phyloP scores from a whole-genome alignment of 2,113 vertebrate species.

The Xiphorhynchus elegans region DNA sequence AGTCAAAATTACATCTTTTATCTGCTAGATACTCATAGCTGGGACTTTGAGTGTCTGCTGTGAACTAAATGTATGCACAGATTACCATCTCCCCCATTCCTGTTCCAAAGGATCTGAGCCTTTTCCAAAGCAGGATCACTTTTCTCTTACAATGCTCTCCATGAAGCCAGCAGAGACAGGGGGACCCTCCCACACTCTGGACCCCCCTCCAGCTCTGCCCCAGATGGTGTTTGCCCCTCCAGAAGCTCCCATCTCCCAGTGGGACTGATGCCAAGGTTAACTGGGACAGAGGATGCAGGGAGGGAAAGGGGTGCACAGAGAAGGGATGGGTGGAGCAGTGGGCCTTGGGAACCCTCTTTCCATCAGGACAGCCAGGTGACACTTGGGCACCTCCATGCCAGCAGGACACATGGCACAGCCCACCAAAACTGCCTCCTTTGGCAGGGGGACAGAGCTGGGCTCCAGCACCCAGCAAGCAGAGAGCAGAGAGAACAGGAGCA shows the following conservation, averaged over 20 bases:
- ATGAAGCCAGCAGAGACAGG: not conserved
- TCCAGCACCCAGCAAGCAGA: not conserved
- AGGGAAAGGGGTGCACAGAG: not conserved
- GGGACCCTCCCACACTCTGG: not conserved
- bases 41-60: not conserved
- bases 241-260: accelerated
- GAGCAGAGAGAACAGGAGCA: not conserved
- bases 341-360: not conserved
- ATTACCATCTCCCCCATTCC: not conserved
- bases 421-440: too few species aligned
- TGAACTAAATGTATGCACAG: not conserved
- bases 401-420: not conserved
- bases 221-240: accelerated
- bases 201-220: not conserved
- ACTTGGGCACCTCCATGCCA: not conserved
- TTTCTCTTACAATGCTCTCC: not conserved
- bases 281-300: not conserved
- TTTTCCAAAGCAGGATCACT: not conserved
- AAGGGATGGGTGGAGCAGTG: not conserved
- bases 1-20: not conserved
- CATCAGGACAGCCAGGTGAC: not conserved
- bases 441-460: not conserved
- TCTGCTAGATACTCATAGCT: not conserved
- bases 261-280: not conserved
- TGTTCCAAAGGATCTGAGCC: not conserved